Percentiles rank a stretch among this genome's conserved stretches.
Evolutionary conservation across 2,888 invertebrate genomes (phyloP).

Genomic region (Troides aeacus): DNA sequence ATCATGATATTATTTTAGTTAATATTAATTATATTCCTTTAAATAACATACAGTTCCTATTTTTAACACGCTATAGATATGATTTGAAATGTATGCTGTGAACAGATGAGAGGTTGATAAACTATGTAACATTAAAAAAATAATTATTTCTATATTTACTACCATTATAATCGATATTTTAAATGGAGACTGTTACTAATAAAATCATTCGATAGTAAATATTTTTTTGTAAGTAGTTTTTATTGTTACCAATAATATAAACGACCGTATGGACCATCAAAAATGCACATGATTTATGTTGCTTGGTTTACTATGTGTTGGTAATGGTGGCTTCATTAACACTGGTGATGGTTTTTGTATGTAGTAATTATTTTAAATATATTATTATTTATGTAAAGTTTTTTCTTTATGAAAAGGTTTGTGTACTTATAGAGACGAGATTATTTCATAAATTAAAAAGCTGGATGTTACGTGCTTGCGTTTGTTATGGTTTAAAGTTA

Average conservation of each 20-base stretch:
- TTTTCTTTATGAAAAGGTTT: conserved; percentile 47
- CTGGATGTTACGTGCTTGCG: conserved; percentile 35
- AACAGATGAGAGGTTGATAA: too few species aligned
- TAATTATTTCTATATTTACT: too few species aligned
- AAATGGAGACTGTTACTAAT: conserved; percentile 3
- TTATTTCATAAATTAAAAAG: conserved; percentile 12
- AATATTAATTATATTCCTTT: too few species aligned
- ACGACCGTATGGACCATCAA: conserved; percentile 70
- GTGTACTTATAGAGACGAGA: conserved; percentile 59
- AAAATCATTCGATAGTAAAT: conserved; percentile 4
- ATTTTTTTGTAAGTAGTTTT: conserved; percentile 15
- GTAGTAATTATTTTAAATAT: conserved; percentile 41
- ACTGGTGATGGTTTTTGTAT: conserved; percentile 49
- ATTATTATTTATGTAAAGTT: conserved; percentile 42
- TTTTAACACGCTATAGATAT: too few species aligned
- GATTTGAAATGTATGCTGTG: too few species aligned
- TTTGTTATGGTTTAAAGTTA: conserved; percentile 23
- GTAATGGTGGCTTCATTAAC: conserved; percentile 51
- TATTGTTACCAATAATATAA: conserved; percentile 31
- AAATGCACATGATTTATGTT: conserved; percentile 69
- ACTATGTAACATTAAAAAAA: too few species aligned
- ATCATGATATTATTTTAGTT: too few species aligned
- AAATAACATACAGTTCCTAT: too few species aligned
- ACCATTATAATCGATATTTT: not conserved
- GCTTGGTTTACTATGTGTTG: conserved; percentile 37